phyloP scores from a whole-genome alignment of 2,888 invertebrate genomes.

The Nomada hirtipes region DNA sequence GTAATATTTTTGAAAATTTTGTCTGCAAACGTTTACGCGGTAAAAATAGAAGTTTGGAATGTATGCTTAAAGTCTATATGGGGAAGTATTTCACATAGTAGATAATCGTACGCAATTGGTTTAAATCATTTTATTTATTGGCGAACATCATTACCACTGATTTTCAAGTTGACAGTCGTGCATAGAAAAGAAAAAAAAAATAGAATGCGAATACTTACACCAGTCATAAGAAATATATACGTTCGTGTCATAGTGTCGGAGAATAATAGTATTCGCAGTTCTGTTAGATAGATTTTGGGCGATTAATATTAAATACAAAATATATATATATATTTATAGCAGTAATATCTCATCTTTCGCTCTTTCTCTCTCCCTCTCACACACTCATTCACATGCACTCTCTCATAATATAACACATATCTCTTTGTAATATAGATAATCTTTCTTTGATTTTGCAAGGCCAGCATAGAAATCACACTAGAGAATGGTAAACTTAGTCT shows the following conservation, averaged over 20 bases:
- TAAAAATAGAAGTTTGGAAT: too few species aligned
- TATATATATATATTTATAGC: slow-evolving; percentile 76
- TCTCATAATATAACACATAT: slow-evolving; percentile 79
- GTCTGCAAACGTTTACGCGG: too few species aligned
- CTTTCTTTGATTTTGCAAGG: slow-evolving; percentile 83
- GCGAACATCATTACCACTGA: slow-evolving; percentile 74
- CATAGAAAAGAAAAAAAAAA: slow-evolving; percentile 72
- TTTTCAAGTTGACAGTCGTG: slow-evolving; percentile 72
- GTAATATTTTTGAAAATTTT: too few species aligned
- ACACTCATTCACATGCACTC: slow-evolving; percentile 58
- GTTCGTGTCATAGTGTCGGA: slow-evolving; percentile 68
- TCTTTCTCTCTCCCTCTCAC: slow-evolving; percentile 59
- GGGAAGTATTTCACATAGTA: neutral
- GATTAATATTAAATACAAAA: slow-evolving; percentile 80
- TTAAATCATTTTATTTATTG: slow-evolving; percentile 74
- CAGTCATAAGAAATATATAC: slow-evolving; percentile 75
- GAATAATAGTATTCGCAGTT: slow-evolving; percentile 73
- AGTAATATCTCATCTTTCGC: slow-evolving; percentile 71
- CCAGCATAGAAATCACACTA: slow-evolving; percentile 83
- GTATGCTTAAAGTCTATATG: neutral
- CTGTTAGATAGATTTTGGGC: slow-evolving; percentile 73
- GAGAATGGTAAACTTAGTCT: slow-evolving; percentile 78
- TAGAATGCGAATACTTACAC: slow-evolving; percentile 73
- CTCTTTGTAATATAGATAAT: slow-evolving; percentile 74
- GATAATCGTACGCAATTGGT: slow-evolving; percentile 19